Conservation (phyloP, 2,888 invertebrate genomes). For the Macropis europaea region DNA sequence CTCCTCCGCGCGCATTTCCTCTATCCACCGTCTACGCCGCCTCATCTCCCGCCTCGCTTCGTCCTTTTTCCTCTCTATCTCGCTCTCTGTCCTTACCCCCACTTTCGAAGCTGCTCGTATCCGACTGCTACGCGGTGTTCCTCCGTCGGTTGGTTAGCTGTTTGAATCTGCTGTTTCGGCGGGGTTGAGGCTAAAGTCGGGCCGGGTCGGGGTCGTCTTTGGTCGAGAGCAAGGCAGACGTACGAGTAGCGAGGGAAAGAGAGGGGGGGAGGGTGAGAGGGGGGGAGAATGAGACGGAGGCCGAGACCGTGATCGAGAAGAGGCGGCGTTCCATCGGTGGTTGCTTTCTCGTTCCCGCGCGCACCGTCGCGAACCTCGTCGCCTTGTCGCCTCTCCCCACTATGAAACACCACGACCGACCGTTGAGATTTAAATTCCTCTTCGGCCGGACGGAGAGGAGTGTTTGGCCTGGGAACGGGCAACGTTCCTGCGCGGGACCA, state of each 20-base stretch:
- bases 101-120: not conserved
- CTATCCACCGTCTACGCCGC: not conserved
- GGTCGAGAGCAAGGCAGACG: not conserved
- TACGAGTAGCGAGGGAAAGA: not conserved
- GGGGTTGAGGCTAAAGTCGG: too few species aligned
- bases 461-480: conserved; percentile 69
- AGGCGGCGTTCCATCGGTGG: conserved; percentile 34
- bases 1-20: conserved; percentile 27
- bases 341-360: conserved; percentile 35
- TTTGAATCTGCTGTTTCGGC: conserved; percentile 10
- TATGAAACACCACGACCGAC: conserved; percentile 69
- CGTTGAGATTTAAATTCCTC: conserved; percentile 79
- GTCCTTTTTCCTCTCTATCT: not conserved
- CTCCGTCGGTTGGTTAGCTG: conserved; percentile 19
- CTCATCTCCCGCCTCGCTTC: not conserved
- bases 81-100: conserved; percentile 25
- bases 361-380: conserved; percentile 50
- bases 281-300: not conserved
- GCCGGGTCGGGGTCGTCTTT: conserved; percentile 1
- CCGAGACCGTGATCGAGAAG: conserved; percentile 19
- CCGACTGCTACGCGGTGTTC: not conserved
- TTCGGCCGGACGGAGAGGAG: conserved; percentile 59
- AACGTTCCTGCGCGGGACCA: conserved; percentile 37
- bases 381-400: conserved; percentile 62
- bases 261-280: not conserved